These are phyloP conservation scores for Corapipo altera DNA, from an alignment of 2,113 vertebrate species.

Conservation along the genomic window DNA sequence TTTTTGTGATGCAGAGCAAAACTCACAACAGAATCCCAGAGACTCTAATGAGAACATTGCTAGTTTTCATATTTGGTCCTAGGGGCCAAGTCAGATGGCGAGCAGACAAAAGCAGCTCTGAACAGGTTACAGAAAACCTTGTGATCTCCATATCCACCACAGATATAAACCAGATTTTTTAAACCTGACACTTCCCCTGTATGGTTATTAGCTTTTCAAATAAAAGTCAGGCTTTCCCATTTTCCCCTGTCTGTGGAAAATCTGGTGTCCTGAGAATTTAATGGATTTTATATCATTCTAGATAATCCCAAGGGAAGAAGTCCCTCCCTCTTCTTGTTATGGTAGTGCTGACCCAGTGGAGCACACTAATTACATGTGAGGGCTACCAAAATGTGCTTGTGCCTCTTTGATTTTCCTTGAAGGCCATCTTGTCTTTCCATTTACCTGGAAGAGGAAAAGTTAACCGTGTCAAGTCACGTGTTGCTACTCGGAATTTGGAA, in stretches of 20 bases:
- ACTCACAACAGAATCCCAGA: not conserved
- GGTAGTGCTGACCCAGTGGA: not conserved
- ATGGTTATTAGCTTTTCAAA: not conserved
- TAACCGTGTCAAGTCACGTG: not conserved
- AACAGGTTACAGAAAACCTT: not conserved
- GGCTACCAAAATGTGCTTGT: accelerated
- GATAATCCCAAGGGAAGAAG: not conserved
- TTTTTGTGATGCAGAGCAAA: not conserved
- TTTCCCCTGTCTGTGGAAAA: not conserved
- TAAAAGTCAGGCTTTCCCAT: not conserved
- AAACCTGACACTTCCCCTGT: not conserved
- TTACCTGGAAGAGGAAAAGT: not conserved
- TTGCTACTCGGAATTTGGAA: not conserved
- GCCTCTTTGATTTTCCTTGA: not conserved
- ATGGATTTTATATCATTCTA: conserved; percentile 1
- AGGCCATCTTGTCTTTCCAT: not conserved
- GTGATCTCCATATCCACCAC: not conserved
- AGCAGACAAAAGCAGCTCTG: not conserved
- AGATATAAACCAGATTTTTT: not conserved
- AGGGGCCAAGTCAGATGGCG: not conserved
- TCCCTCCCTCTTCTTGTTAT: not conserved
- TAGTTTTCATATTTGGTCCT: not conserved
- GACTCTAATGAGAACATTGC: not conserved
- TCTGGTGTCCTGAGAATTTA: not conserved
- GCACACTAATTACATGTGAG: not conserved